phyloP scores from a whole-genome alignment of 2,113 vertebrate species.

The Fregetta grallaria region DNA sequence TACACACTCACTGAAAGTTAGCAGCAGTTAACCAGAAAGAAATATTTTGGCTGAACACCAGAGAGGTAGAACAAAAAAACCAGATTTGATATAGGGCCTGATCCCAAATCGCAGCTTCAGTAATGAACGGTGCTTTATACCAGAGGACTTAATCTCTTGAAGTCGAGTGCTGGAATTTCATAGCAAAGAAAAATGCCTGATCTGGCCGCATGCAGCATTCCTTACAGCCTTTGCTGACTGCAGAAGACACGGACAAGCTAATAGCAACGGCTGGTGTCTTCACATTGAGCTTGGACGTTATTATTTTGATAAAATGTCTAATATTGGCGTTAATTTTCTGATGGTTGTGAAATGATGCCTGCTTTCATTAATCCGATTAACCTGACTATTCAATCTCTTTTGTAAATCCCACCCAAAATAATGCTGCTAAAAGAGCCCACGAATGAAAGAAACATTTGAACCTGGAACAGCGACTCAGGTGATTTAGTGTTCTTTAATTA shows the following conservation, averaged over 20 bases:
- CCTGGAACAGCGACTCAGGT: not conserved
- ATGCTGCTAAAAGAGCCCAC: not conserved
- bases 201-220: not conserved
- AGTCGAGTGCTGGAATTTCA: not conserved
- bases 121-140: not conserved
- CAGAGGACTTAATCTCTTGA: not conserved
- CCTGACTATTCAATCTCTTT: not conserved
- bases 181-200: accelerated
- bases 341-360: not conserved
- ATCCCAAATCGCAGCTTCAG: not conserved
- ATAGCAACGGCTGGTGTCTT: not conserved
- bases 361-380: not conserved
- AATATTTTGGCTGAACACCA: not conserved
- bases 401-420: not conserved
- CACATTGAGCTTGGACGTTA: not conserved
- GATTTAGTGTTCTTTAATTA: not conserved
- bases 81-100: accelerated
- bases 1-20: not conserved
- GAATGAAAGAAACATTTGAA: not conserved
- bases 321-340: not conserved
- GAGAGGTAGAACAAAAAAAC: not conserved
- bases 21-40: not conserved
- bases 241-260: not conserved
- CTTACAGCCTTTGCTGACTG: not conserved
- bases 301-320: not conserved